Evolutionary conservation across 2,797 vertebrate species (phyloP), one percentile per base, ranked within the genome.

Genomic region (Pagetopsis macropterus): DNA sequence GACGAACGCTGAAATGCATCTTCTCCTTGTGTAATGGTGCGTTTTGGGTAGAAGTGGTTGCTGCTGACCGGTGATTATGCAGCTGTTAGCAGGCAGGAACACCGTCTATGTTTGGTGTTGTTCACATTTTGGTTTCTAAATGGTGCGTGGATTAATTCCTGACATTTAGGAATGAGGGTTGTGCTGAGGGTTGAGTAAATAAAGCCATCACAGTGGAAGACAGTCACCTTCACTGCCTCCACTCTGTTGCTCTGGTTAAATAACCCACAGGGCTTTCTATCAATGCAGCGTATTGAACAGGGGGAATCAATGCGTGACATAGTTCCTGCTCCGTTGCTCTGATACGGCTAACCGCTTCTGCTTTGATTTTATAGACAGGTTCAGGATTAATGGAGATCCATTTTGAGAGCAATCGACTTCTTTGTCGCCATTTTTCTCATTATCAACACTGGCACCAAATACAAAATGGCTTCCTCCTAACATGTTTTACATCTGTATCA

Each of bases 291-390:
- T 89, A 93, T 91, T 81, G 88, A 89, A 77, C 79, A 5, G 83
- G 65, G 60, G 1, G 74, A 62, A 87, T 93, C 91, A 52, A 91
- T 92, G 82, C 67, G 37, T 60, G 77, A 81, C 87, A 84, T 64
- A 74, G 88, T 88, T 82, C 83, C 65, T 61, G 89, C 72, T 89
- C 78, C 85, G 85, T 73, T 46, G 72, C 82, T 79, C 83, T 74
- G 89, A 83, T 84, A 85, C 86, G 88, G 82, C 85, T 84, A 91
- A 91, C 88, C 87, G 86, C 88, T 76, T 67, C 81, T 81, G 62
- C 88, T 90, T 92, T 89, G 90, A 92, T 91, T 91, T 92, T 87
- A 93, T 85, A 77, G 90, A 84, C 92, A 90, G 80, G 7, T 63
- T 70, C n/a, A 79, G 87, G 90, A 92, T 94, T 91, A 92, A 94